These are phyloP conservation scores for Microtus agrestis DNA, from an alignment of 2,797 vertebrate species.

Conservation along the genomic window DNA sequence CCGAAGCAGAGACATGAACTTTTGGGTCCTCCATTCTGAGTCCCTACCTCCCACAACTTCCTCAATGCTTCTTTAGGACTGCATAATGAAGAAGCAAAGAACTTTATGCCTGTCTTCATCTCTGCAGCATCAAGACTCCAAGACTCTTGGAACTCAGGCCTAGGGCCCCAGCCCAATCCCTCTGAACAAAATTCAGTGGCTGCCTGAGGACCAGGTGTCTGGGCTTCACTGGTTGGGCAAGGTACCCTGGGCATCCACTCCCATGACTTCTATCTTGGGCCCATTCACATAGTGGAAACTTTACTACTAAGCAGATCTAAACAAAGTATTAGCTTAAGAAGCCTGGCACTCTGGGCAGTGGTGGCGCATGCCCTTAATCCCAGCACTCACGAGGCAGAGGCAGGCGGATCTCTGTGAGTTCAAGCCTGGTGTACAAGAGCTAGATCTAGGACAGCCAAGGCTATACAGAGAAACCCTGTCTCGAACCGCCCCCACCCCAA, in stretches of 20 bases:
- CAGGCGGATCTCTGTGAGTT: too few species aligned
- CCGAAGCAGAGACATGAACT: too few species aligned
- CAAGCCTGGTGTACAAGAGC: too few species aligned
- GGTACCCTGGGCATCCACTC: neutral
- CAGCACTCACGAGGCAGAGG: too few species aligned
- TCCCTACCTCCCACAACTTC: neutral
- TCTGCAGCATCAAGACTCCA: neutral
- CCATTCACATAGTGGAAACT: neutral
- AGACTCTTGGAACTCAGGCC: neutral
- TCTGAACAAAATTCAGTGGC: neutral
- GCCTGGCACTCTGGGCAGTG: neutral
- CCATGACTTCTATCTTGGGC: neutral
- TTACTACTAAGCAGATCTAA: neutral
- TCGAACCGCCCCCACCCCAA: too few species aligned
- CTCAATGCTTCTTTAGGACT: neutral
- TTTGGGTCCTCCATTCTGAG: too few species aligned
- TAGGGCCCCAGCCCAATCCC: neutral
- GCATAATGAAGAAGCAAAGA: neutral
- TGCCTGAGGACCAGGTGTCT: neutral
- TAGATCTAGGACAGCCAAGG: too few species aligned
- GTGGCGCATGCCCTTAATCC: too few species aligned
- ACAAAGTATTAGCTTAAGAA: neutral
- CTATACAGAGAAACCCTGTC: too few species aligned
- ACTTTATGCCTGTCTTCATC: neutral
- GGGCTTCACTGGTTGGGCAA: neutral